Evolutionary conservation across 2,113 vertebrate genomes (phyloP).

Genomic region (Crotalus tigris): DNA sequence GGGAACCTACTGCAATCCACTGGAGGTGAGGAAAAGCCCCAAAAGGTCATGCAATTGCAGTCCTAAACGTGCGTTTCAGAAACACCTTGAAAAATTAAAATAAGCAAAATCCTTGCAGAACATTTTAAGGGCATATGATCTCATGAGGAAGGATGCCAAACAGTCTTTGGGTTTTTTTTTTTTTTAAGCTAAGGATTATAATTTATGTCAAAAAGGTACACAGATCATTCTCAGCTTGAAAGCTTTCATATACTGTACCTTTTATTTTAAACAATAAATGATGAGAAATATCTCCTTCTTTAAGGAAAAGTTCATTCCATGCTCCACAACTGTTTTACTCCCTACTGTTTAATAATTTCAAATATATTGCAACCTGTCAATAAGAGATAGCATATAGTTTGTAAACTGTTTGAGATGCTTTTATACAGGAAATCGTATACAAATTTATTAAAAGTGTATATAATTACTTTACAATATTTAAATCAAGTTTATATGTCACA

Average conservation of each 20-base stretch:
- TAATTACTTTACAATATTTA: background rate
- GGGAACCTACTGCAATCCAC: background rate
- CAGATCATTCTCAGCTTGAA: background rate
- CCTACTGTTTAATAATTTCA: background rate
- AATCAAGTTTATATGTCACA: background rate
- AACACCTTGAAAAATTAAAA: background rate
- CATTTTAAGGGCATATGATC: background rate
- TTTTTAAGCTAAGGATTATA: background rate
- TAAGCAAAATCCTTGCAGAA: background rate
- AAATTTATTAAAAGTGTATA: background rate
- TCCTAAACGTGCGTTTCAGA: background rate
- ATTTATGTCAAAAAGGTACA: background rate
- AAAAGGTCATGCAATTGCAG: background rate
- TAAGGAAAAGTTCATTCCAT: background rate
- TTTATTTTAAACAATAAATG: background rate
- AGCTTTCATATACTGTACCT: background rate
- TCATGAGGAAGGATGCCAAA: background rate
- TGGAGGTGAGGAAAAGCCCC: background rate
- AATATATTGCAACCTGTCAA: background rate
- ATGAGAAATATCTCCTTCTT: background rate
- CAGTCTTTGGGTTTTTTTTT: background rate
- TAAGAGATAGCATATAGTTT: background rate
- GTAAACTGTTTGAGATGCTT: background rate
- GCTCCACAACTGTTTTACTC: background rate
- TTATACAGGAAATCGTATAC: background rate